Conservation (phyloP, 2,888 invertebrate species). For the Apamea sordens region DNA sequence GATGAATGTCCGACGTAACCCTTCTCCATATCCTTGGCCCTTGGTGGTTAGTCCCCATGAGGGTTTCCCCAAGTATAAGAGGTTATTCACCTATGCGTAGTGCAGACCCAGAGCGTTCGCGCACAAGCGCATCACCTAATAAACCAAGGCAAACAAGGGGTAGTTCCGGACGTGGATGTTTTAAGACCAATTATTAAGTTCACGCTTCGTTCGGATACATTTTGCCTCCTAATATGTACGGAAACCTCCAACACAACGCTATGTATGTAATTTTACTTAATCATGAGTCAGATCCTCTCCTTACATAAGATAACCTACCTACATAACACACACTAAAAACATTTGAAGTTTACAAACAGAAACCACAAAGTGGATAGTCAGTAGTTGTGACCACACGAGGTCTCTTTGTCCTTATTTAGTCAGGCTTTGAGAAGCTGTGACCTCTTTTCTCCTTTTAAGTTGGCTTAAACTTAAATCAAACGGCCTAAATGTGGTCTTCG, state of each 20-base stretch:
- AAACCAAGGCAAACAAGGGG: slow-evolving; percentile 3
- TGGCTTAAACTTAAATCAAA: slow-evolving; percentile 21
- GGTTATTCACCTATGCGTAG: slow-evolving; percentile 46
- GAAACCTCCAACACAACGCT: not conserved
- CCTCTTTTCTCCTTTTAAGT: slow-evolving; percentile 36
- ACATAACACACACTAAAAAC: slow-evolving; percentile 13
- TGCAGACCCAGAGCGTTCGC: slow-evolving; percentile 5
- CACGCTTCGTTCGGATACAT: not conserved
- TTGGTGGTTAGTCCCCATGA: not conserved
- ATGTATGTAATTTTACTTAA: not conserved
- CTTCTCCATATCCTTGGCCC: not conserved
- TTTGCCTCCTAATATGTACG: not conserved
- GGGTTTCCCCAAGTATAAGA: slow-evolving; percentile 8
- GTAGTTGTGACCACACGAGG: slow-evolving; percentile 27
- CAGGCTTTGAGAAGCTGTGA: slow-evolving; percentile 16
- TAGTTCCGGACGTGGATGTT: not conserved
- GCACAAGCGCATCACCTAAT: not conserved
- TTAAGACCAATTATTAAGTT: not conserved
- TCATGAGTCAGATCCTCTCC: not conserved
- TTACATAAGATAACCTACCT: not conserved
- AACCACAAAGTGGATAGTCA: slow-evolving; percentile 33
- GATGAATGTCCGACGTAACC: slow-evolving; percentile 17
- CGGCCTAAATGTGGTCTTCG: not conserved
- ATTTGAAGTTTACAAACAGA: slow-evolving; percentile 28
- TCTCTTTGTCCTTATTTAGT: slow-evolving; percentile 50